Conservation (phyloP, 2,797 vertebrate genomes). For the Hoplostethus atlanticus region DNA sequence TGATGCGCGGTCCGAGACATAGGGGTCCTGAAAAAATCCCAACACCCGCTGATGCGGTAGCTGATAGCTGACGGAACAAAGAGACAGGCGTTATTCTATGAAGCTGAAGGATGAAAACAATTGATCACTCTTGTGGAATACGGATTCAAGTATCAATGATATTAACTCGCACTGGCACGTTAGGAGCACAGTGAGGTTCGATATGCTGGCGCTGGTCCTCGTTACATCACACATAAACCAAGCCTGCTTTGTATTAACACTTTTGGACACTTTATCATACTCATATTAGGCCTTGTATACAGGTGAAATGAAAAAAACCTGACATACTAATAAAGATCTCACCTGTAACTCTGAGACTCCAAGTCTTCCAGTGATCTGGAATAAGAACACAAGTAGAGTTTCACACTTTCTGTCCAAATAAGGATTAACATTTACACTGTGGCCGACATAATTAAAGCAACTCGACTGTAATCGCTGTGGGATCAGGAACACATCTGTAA, state of each 20-base stretch:
- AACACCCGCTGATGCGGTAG: constrained; percentile 78
- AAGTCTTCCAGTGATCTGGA: constrained; percentile 78
- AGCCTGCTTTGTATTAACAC: background rate
- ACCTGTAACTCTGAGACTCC: constrained; percentile 72
- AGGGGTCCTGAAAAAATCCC: constrained; percentile 82
- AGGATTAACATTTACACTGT: background rate
- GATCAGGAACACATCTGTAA: no score
- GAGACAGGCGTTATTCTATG: background rate
- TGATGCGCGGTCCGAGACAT: constrained; percentile 65
- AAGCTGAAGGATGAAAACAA: no score
- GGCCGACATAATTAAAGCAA: no score
- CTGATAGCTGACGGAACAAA: constrained; percentile 63
- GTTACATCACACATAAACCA: no score
- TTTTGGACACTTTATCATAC: no score
- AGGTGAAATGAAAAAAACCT: background rate
- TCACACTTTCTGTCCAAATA: background rate
- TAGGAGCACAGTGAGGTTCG: no score
- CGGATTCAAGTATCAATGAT: no score
- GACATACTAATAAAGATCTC: background rate
- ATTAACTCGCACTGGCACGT: no score
- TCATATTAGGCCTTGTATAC: no score
- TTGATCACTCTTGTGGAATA: no score
- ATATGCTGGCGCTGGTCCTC: no score
- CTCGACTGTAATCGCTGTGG: no score
- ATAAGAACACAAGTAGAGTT: constrained; percentile 6